phyloP scores from a whole-genome alignment of 2,888 invertebrate genomes.

The Drosophila nr. perissopoda region DNA sequence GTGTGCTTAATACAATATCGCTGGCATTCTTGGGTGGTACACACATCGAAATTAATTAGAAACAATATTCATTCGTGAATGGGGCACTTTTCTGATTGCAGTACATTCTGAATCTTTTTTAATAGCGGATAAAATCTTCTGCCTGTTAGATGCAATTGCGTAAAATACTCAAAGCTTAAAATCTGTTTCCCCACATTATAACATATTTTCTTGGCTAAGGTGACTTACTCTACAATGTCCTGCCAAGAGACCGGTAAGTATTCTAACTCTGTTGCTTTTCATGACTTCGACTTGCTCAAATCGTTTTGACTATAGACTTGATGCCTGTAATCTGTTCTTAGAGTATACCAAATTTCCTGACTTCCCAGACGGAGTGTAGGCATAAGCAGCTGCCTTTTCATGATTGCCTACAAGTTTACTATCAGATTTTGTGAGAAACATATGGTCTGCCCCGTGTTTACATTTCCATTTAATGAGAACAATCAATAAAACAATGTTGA shows the following conservation, averaged over 20 bases:
- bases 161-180: neutral
- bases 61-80: neutral
- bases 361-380: neutral
- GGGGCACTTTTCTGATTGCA: neutral
- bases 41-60: neutral
- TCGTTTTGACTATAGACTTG: neutral
- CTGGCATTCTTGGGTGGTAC: neutral
- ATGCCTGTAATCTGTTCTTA: neutral
- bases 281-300: neutral
- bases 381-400: neutral
- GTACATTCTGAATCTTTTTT: neutral
- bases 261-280: neutral
- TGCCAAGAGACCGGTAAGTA: neutral
- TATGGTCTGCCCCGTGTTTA: neutral
- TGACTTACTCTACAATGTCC: neutral
- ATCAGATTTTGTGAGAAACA: neutral
- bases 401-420: neutral
- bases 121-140: neutral
- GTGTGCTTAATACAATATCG: neutral
- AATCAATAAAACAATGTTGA: neutral
- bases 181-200: neutral
- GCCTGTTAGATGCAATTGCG: neutral
- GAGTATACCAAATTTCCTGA: neutral
- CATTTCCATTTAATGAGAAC: neutral
- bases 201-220: neutral